A percentile compares a stretch with the other conserved stretches of the same genome.
Conservation (phyloP, 1,140 invertebrate genomes). For the Notospermus geniculatus region DNA sequence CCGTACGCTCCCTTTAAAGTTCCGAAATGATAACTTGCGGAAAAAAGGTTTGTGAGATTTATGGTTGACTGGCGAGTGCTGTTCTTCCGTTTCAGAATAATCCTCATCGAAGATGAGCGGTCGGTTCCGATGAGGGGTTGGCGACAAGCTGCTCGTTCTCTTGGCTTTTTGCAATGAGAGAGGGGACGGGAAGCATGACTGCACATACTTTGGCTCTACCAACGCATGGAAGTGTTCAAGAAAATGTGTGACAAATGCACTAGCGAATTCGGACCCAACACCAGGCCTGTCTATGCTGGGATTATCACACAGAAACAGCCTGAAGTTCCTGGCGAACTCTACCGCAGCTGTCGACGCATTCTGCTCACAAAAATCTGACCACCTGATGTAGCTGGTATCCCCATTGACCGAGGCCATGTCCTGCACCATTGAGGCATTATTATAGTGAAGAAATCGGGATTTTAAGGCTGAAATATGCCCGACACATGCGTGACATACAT, state of each 20-base stretch:
- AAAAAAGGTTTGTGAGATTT: constrained; percentile 70
- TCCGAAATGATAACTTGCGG: constrained; percentile 75
- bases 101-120: constrained; percentile 39
- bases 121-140: constrained; percentile 21
- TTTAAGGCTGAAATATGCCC: too few species aligned
- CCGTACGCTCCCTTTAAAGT: constrained; percentile 69
- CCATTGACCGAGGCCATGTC: constrained; percentile 5
- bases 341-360: constrained; percentile 78
- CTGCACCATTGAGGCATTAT: not conserved
- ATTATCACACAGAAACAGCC: constrained; percentile 73
- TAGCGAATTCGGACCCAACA: constrained; percentile 65
- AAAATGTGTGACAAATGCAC: constrained; percentile 81
- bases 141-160: constrained; percentile 22
- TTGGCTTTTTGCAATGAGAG: constrained; percentile 15
- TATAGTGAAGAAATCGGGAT: too few species aligned
- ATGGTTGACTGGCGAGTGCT: constrained; percentile 41
- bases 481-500: too few species aligned
- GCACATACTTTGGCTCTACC: constrained; percentile 30
- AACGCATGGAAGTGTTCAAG: constrained; percentile 55
- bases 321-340: constrained; percentile 82
- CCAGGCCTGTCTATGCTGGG: constrained; percentile 59
- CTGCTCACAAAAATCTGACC: constrained; percentile 79
- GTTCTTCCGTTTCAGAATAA: constrained; percentile 70
- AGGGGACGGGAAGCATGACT: not conserved
- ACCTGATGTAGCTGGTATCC: constrained; percentile 23